These are phyloP conservation scores for Nannobrachium achirus DNA, from an alignment of 2,113 vertebrate species.

Conservation along the genomic window DNA sequence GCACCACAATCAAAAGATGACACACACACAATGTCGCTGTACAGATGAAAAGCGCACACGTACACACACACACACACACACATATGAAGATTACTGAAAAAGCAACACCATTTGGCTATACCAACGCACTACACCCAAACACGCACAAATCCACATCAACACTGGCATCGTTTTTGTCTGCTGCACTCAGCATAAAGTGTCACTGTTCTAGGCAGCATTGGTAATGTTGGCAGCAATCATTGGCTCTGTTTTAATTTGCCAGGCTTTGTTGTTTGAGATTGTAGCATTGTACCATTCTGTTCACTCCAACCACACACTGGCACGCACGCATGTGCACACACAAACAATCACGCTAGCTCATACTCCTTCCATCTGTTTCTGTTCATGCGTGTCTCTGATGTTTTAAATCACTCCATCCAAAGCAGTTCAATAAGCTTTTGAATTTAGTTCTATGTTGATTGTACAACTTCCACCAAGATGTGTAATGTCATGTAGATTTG, in stretches of 20 bases:
- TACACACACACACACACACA: slow-evolving; percentile 9
- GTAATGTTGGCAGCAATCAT: slow-evolving; percentile 6
- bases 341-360: neutral
- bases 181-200: neutral
- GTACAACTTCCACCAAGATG: too few species aligned
- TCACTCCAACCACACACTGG: neutral
- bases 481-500: too few species aligned
- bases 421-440: slow-evolving; percentile 16
- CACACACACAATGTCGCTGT: slow-evolving; percentile 48
- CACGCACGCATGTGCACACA: neutral
- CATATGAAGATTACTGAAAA: slow-evolving; percentile 35
- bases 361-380: slow-evolving; percentile 3
- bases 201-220: neutral
- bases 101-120: neutral
- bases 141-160: neutral
- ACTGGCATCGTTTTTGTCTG: slow-evolving; percentile 1
- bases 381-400: neutral
- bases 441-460: neutral
- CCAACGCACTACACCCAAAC: slow-evolving; percentile 8
- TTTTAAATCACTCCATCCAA: slow-evolving; percentile 19
- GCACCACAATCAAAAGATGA: neutral
- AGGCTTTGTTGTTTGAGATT: slow-evolving; percentile 2
- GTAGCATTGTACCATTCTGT: neutral
- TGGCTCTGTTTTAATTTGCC: slow-evolving; percentile 3
- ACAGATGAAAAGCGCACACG: slow-evolving; percentile 66